Evolutionary conservation across 2,113 vertebrate species (phyloP).

Genomic region (Parus major): DNA sequence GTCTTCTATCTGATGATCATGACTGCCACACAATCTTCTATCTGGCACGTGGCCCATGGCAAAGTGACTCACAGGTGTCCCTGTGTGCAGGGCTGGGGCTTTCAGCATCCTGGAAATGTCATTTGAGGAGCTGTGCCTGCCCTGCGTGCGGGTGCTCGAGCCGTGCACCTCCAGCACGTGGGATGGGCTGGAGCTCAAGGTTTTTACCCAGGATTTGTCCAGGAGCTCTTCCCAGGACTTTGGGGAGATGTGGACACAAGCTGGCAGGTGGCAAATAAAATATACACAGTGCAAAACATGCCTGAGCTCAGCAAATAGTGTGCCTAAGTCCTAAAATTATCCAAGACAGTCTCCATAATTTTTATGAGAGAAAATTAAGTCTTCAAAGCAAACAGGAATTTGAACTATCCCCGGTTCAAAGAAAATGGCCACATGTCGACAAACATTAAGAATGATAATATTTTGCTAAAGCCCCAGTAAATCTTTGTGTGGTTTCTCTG

Average conservation of each 20-base stretch:
- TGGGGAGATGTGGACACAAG: neutral
- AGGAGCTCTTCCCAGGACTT: neutral
- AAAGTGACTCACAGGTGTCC: neutral
- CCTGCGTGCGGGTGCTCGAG: accelerated
- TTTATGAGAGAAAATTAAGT: constrained; percentile 63
- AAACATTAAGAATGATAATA: constrained; percentile 72
- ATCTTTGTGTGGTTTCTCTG: constrained; percentile 64
- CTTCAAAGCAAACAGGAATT: constrained; percentile 69
- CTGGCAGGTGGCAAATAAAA: constrained; percentile 46
- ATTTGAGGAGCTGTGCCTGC: neutral
- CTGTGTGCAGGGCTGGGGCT: neutral
- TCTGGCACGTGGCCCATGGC: accelerated
- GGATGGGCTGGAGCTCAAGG: neutral
- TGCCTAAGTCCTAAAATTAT: constrained; percentile 51
- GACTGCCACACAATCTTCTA: no score
- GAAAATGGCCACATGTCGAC: constrained; percentile 64
- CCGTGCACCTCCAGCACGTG: accelerated
- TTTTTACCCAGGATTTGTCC: neutral
- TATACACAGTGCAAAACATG: neutral
- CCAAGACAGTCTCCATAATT: constrained; percentile 56
- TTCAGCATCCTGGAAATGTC: neutral
- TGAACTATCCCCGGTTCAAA: constrained; percentile 63
- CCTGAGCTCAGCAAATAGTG: constrained; percentile 42
- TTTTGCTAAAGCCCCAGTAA: constrained; percentile 67
- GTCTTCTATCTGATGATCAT: no score